Evolutionary conservation across 1,140 invertebrate genomes (phyloP).

Genomic region (Heliconius hewitsoni): DNA sequence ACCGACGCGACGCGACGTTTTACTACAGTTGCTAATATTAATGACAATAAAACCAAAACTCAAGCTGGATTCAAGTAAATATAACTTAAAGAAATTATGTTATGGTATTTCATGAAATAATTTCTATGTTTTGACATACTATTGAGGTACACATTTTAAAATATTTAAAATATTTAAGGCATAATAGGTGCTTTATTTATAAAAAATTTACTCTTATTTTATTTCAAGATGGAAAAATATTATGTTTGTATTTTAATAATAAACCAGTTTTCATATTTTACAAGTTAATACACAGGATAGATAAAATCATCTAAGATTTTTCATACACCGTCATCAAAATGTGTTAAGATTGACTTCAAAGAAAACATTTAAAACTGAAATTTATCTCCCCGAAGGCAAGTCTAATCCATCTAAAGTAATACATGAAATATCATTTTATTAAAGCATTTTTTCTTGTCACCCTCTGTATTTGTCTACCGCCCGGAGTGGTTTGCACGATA

Average conservation of each 20-base stretch:
- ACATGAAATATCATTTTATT: constrained; percentile 5
- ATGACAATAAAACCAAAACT: background rate
- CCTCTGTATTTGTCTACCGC: background rate
- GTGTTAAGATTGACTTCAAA: background rate
- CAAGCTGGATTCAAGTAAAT: background rate
- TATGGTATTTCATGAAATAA: no score
- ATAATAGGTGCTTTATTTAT: no score
- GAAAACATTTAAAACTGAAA: background rate
- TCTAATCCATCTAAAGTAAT: background rate
- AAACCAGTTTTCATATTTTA: no score
- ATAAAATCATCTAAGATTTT: background rate
- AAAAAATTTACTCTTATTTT: no score
- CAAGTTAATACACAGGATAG: no score
- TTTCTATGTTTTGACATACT: no score
- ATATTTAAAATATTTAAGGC: no score
- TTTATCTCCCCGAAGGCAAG: background rate
- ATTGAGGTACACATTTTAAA: no score
- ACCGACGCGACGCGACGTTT: background rate
- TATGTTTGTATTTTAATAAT: no score
- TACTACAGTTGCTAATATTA: background rate
- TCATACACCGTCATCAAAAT: background rate
- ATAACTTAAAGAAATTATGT: no score
- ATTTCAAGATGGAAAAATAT: no score
- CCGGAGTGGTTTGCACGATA: background rate
- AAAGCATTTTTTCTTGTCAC: background rate